These are phyloP conservation scores for Istiophorus platypterus DNA, from an alignment of 2,113 vertebrate species.

Conservation along the genomic window DNA sequence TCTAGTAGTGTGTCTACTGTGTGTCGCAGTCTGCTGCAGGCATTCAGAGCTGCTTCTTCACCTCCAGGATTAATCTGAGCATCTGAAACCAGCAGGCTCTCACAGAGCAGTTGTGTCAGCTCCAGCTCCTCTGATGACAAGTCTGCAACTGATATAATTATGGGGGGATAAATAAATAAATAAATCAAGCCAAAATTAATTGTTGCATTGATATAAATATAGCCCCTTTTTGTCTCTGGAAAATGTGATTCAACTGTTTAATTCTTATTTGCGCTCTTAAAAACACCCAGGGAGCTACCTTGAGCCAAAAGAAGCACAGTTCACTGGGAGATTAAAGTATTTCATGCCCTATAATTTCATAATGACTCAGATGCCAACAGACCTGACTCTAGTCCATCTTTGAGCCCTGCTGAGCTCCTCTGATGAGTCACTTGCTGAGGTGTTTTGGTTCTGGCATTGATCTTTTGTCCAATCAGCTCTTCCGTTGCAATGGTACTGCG, in stretches of 20 bases:
- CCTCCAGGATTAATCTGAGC: constrained; percentile 80
- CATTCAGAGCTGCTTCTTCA: constrained; percentile 85
- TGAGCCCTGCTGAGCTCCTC: constrained; percentile 39
- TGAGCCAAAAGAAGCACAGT: neutral
- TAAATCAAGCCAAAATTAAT: neutral
- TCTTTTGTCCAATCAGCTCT: constrained; percentile 87
- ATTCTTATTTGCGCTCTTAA: neutral
- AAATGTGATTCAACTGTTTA: neutral
- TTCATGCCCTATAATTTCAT: neutral
- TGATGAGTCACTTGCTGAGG: constrained; percentile 18
- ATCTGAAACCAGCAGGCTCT: constrained; percentile 91
- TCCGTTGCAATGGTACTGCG: constrained; percentile 83
- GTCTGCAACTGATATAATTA: constrained; percentile 65
- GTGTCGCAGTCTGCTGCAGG: constrained; percentile 84
- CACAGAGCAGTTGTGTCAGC: constrained; percentile 89
- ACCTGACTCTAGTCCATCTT: constrained; percentile 78
- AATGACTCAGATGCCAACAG: neutral
- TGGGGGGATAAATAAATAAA: neutral
- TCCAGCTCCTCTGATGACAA: constrained; percentile 84
- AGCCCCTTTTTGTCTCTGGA: neutral
- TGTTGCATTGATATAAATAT: neutral
- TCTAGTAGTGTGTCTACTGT: constrained; percentile 91
- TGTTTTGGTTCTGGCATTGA: constrained; percentile 77
- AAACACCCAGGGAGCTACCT: neutral
- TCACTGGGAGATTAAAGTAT: neutral